phyloP scores from a whole-genome alignment of 2,888 invertebrate species.

The Agrochola lota region DNA sequence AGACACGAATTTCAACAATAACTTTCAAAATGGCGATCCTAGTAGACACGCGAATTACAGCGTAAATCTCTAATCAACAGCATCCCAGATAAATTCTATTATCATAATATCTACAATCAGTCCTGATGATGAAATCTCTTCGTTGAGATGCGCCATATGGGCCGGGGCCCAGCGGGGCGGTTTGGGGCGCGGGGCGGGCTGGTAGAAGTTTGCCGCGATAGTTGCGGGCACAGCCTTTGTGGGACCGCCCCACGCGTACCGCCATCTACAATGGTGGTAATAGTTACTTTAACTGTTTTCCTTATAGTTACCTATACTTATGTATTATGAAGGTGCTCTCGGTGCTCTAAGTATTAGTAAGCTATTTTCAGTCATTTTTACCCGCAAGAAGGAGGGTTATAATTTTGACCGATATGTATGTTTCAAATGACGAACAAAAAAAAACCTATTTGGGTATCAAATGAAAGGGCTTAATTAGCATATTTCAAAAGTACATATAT shows the following conservation, averaged over 20 bases:
- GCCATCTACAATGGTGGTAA: constrained; percentile 67
- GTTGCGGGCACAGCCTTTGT: constrained; percentile 78
- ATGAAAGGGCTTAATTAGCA: no score
- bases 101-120: constrained; percentile 2
- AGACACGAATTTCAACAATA: background rate
- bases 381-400: no score
- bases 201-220: constrained; percentile 77
- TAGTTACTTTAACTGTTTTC: background rate
- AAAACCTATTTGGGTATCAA: no score
- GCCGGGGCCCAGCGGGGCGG: constrained; percentile 50
- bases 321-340: no score
- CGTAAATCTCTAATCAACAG: background rate
- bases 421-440: no score
- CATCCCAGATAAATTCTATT: no score
- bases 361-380: no score
- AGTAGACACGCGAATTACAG: background rate
- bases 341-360: no score
- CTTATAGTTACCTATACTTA: background rate
- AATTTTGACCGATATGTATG: no score
- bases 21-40: background rate
- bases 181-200: constrained; percentile 62
- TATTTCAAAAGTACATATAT: no score
- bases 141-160: constrained; percentile 62
- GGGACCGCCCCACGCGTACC: constrained; percentile 74
- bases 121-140: constrained; percentile 27